A percentile compares a stretch with the other conserved stretches of the same genome.
Conservation (phyloP, 2,113 vertebrate species). For the Pseudolaguvia tuberculata region DNA sequence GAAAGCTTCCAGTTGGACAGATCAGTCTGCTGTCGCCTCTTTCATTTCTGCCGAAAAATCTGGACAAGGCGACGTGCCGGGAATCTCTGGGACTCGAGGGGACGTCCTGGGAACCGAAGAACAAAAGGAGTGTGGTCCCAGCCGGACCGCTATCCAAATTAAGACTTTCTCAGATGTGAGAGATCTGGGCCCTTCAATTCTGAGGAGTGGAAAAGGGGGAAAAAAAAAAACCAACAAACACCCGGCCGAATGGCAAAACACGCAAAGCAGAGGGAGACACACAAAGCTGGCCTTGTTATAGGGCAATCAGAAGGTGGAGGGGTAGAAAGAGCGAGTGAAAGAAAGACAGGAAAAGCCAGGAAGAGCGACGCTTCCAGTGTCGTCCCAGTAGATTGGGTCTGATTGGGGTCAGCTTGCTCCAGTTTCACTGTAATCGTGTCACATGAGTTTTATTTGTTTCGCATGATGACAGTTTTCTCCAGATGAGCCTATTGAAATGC, state of each 20-base stretch:
- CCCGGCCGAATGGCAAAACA: conserved; percentile 57
- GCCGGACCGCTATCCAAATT: conserved; percentile 69
- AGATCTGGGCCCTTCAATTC: conserved; percentile 64
- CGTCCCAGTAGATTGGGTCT: conserved; percentile 55
- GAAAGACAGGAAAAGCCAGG: conserved; percentile 46
- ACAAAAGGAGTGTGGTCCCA: conserved; percentile 64
- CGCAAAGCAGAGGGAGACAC: conserved; percentile 64
- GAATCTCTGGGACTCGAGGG: conserved; percentile 69
- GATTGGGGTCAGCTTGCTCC: conserved; percentile 41
- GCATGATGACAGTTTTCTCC: conserved; percentile 49
- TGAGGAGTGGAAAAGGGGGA: conserved; percentile 23
- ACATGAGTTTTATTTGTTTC: conserved; percentile 28
- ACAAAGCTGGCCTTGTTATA: conserved; percentile 73
- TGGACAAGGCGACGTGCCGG: conserved; percentile 63
- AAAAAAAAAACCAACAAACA: background rate
- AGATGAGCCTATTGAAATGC: conserved; percentile 14
- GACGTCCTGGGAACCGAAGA: conserved; percentile 69
- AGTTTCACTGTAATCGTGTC: conserved; percentile 35
- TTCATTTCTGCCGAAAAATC: conserved; percentile 64
- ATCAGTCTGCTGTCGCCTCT: conserved; percentile 52
- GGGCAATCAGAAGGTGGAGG: conserved; percentile 52
- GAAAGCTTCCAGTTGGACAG: conserved; percentile 63
- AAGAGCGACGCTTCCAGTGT: conserved; percentile 39
- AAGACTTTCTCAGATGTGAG: conserved; percentile 67
- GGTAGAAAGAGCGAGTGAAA: conserved; percentile 21